Percentiles rank a stretch among this genome's conserved stretches.
phyloP scores from a whole-genome alignment of 92 coral and sea anemone genomes.

The Epizoanthus scotinus region DNA sequence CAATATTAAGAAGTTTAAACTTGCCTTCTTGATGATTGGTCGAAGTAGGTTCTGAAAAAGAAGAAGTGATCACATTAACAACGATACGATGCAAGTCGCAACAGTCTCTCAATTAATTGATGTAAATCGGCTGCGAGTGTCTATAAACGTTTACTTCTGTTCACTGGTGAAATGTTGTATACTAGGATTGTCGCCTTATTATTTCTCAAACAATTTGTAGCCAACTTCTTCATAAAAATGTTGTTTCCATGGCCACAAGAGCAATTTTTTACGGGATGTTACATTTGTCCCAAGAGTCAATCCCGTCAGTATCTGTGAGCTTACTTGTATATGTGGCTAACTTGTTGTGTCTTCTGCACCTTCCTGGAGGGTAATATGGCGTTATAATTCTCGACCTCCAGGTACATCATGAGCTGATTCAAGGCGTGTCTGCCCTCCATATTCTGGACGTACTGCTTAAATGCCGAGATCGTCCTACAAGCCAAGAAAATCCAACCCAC shows the following conservation, averaged over 20 bases:
- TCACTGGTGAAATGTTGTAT: too few relatives aligned
- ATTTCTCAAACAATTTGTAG: not conserved
- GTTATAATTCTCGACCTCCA: slow-evolving; percentile 88
- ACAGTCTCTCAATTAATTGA: not conserved
- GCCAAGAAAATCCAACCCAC: not conserved
- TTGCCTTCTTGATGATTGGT: slow-evolving; percentile 85
- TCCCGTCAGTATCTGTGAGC: not conserved
- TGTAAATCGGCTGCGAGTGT: too few relatives aligned
- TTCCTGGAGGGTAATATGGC: slow-evolving; percentile 80
- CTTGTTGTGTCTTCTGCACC: slow-evolving; percentile 76
- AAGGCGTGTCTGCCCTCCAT: slow-evolving; percentile 92
- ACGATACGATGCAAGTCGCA: not conserved
- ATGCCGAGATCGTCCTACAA: slow-evolving; percentile 85
- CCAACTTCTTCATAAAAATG: not conserved
- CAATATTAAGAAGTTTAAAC: not conserved
- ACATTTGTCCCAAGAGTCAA: not conserved
- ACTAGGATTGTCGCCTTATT: too few relatives aligned
- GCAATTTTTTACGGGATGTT: not conserved
- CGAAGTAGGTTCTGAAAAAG: slow-evolving; percentile 82
- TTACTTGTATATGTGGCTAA: slow-evolving; percentile 85
- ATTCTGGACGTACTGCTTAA: slow-evolving; percentile 95
- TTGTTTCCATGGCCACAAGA: not conserved
- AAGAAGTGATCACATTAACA: not conserved
- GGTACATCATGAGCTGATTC: slow-evolving; percentile 88
- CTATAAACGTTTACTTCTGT: too few relatives aligned